Evolutionary conservation across 1,140 invertebrate species (phyloP).

Genomic region (Tenebrio molitor): DNA sequence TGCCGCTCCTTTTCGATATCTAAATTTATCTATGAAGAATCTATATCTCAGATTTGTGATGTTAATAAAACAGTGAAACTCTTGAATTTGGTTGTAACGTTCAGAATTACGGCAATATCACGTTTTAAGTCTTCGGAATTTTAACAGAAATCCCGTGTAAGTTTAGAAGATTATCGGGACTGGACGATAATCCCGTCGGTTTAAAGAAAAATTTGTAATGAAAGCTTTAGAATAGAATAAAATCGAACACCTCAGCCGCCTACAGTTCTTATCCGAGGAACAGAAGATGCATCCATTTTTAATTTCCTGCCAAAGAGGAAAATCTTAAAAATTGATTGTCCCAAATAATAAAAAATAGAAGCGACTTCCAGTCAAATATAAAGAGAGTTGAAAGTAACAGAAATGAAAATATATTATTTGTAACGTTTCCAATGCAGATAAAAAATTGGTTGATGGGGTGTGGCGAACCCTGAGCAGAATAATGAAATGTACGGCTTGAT

Average conservation of each 20-base stretch:
- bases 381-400: background rate
- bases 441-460: background rate
- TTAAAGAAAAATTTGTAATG: conserved; percentile 3
- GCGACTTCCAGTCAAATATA: conserved; percentile 1
- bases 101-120: background rate
- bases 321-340: conserved; percentile 10
- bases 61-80: too few relatives aligned
- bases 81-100: too few relatives aligned
- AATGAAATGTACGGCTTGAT: too few relatives aligned
- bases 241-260: background rate
- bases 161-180: conserved; percentile 17
- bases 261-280: conserved; percentile 4
- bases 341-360: conserved; percentile 34
- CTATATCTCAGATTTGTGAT: background rate
- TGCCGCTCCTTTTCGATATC: background rate
- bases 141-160: conserved; percentile 21
- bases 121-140: conserved; percentile 4
- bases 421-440: background rate
- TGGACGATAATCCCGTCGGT: conserved; percentile 11
- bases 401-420: background rate
- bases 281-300: conserved; percentile 15
- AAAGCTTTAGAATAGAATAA: background rate
- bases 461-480: too few relatives aligned
- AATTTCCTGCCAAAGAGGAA: background rate
- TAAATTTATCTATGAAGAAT: conserved; percentile 6